Conservation (phyloP, 2,888 invertebrate species). For the Mimumesa dahlbomi region DNA sequence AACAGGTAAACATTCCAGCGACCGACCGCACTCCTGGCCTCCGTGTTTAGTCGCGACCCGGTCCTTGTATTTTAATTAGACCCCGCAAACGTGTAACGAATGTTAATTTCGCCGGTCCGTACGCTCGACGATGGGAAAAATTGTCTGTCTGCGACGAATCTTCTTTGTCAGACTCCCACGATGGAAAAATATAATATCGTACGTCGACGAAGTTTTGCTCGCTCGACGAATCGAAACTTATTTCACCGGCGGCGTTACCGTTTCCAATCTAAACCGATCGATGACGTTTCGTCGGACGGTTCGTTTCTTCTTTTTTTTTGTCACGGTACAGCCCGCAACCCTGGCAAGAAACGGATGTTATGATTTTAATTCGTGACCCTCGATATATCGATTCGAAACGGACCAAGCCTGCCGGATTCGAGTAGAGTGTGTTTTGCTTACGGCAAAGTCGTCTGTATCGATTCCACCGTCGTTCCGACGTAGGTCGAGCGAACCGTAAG, state of each 20-base stretch:
- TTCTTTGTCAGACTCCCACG: no score
- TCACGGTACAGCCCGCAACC: no score
- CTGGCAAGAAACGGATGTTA: no score
- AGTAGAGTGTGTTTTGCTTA: slow-evolving; percentile 1
- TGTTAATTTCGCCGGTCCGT: background rate
- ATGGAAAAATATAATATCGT: no score
- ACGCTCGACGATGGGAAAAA: background rate
- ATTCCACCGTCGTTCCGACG: slow-evolving; percentile 34
- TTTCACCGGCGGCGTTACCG: no score
- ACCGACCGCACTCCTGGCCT: background rate
- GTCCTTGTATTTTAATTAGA: slow-evolving; percentile 11
- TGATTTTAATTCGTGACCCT: slow-evolving; percentile 39
- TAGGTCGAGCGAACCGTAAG: slow-evolving; percentile 52
- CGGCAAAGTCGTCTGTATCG: slow-evolving; percentile 33
- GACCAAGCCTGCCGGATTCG: background rate
- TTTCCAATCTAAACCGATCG: no score
- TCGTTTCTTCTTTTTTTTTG: no score
- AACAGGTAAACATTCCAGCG: slow-evolving; percentile 5
- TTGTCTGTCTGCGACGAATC: no score
- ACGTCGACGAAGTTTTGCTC: no score
- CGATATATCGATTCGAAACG: slow-evolving; percentile 3
- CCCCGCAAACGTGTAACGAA: background rate
- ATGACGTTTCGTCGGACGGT: no score
- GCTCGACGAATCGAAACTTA: no score
- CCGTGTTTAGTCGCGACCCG: background rate